A percentile compares a stretch with the other conserved stretches of the same genome.
Conservation (phyloP, 1,140 invertebrate genomes). For the Bombus pyrosoma region DNA sequence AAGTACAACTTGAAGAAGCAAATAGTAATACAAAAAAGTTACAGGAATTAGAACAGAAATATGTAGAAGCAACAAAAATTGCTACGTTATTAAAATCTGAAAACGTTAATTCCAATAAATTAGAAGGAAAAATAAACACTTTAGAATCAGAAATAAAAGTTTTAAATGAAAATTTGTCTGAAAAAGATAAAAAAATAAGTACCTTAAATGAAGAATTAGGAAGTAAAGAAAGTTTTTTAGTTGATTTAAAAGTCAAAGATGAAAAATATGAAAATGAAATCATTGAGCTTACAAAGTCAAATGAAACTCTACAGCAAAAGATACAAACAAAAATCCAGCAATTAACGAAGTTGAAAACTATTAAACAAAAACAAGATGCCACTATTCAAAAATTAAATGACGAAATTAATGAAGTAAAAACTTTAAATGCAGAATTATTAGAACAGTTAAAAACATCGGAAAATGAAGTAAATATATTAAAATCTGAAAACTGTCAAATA, state of each 20-base stretch:
- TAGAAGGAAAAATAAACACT: slow-evolving; percentile 40
- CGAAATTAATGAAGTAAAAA: slow-evolving; percentile 55
- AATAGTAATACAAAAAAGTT: slow-evolving; percentile 28
- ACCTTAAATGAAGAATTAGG: slow-evolving; percentile 21
- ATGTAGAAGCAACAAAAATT: slow-evolving; percentile 43
- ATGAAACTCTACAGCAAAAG: slow-evolving; percentile 55
- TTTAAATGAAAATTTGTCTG: slow-evolving; percentile 40
- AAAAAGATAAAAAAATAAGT: slow-evolving; percentile 54
- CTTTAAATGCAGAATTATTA: slow-evolving; percentile 52
- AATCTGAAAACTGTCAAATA: slow-evolving; percentile 67
- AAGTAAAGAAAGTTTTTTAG: slow-evolving; percentile 42
- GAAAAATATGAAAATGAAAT: slow-evolving; percentile 61
- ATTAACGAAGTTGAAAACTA: slow-evolving; percentile 62
- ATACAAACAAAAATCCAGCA: slow-evolving; percentile 52
- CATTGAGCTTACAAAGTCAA: slow-evolving; percentile 57
- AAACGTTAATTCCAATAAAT: slow-evolving; percentile 36
- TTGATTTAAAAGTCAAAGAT: slow-evolving; percentile 40
- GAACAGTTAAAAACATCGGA: slow-evolving; percentile 38
- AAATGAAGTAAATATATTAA: slow-evolving; percentile 58
- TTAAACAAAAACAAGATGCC: slow-evolving; percentile 66
- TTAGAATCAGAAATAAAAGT: slow-evolving; percentile 42
- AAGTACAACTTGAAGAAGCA: slow-evolving; percentile 10
- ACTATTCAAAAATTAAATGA: slow-evolving; percentile 68
- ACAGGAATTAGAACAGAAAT: slow-evolving; percentile 42
- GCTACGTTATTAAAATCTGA: slow-evolving; percentile 53